Evolutionary conservation across 2,113 vertebrate genomes (phyloP), one percentile per base, ranked within the genome.

Genomic region (Heteronetta atricapilla): DNA sequence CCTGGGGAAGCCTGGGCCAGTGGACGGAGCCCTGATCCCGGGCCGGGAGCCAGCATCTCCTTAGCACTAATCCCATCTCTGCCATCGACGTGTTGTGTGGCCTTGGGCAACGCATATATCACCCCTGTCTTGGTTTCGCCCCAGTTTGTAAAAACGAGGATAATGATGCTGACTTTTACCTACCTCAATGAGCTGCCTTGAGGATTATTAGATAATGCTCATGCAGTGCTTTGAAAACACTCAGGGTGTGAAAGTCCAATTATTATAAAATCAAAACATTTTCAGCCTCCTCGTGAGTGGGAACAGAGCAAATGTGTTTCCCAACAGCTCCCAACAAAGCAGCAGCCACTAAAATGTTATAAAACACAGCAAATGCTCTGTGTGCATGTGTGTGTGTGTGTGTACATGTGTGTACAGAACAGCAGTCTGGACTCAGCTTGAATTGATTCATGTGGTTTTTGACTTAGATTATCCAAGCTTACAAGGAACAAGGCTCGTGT

Each of bases 391-490:
- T 48, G 44, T 46, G 20, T 48, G 9, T 17, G 23, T 4, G 31
- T 29, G 56, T 29, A 68, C 53, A 58, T 31, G 42, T 38, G 60
- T 5, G 66, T 68, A 42, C 53, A 36, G 75, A 92, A 3, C 69
- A 58, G 86, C 93, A 89, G 73, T 5, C 66, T 73, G 90, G 89
- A 80, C 90, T 46, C 67, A 62, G 86, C 81, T 93, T 90, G 82
- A 53, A 40, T 53, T 40, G 86, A 79, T 90, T 89, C 93, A 75
- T 89, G 94, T 76, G 77, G 90, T n/a, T 50, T 94, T 96, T 78
- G 84, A 79, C 90, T 96, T 33, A 92, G 94, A 96, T 97, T 89
- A 96, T 76, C 92, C 19, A 29, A 96, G 91, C 56, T 95, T 78
- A 93, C 74, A 83, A 87, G 82, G 25, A 94, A 79, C 88, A 64